Base-by-base conservation (phyloP, 2,888 invertebrate species). In the Pristionchus exspectatus region DNA sequence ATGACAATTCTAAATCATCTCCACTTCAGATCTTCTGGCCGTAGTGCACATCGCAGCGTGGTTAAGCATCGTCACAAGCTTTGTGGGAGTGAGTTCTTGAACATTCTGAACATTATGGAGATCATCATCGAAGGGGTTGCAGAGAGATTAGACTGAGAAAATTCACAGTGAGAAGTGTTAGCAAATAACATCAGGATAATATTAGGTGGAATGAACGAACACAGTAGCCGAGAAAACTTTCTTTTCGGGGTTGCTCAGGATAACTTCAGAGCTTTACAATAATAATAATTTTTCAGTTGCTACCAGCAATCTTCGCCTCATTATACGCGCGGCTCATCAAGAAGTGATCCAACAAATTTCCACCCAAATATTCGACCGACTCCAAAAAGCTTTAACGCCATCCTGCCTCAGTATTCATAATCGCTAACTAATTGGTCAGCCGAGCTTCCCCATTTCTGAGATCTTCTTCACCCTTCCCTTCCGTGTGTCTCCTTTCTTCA, bases 31-130 rank as follows among this genome's bases (percentile, higher is more conserved):
- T 89, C 90, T 94, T 59, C 90, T 94, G 30, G 92, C 93, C 50
- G 94, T 94, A n/a, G 93, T 94, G 88, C 91, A 93, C 72, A 93
- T 94, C 30, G 94, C 94, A 33, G 93, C 94, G 1, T 94, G 94
- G 94, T 90, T 94, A 63, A 93, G 92, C 21, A 93, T 94, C 30
- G 91, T 92, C 12, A 92, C 92, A 69, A 94, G 94, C 74, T 90
- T 93, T 87, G 92, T 92, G 38, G 91, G 93, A 91, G 94, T 94
- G 69, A 81, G 92, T 91, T 74, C n/a, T 10, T 14, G 27, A 69
- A 69, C 30, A 69, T n/a, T 69, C 30, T 89, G 10, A 44, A 54
- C 9, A 21, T 33, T 50, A 12, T 74, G 27, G 33, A 3, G 33
- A 38, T 38, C 24, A 77, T 77, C 38, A 30, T 18, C 10, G 44